Base-by-base conservation (phyloP, 2,888 invertebrate species). In the Diloba caeruleocephala region DNA sequence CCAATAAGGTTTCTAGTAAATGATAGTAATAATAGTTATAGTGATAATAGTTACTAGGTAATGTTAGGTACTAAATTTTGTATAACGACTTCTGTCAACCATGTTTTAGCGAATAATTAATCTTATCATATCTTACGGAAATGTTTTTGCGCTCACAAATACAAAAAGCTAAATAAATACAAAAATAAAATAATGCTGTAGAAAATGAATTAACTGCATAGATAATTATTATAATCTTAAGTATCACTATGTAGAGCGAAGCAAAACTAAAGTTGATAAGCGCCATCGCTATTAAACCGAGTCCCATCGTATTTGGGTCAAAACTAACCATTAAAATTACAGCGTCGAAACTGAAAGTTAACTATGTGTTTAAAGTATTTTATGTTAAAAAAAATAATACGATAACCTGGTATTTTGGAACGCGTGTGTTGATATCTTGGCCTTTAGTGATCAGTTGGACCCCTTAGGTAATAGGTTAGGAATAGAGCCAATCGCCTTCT, bases 271-370 rank as follows among this genome's bases (percentile, higher is more conserved):
- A 15, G n/a, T n/a, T 33, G 25, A 43, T 31, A 48, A 32, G 14
- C 41, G 12, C n/a, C n/a, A n/a, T n/a, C 12, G 23, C 41, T 31
- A 28, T 21, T 25, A 34, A 34, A 25, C 29, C 12, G 9, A 44
- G 19, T 21, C 10, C 21, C 10, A 44, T 14, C 7, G 34, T 31
- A 65, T 54, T 43, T 36, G 14, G 67, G 67, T 48, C 67, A 55
- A 3, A 48, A 17, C 36, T n/a, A 36, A 34, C 37, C 65, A 57
- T 61, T 29, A 49, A 49, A 46, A 44, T 29, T 7, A 33, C 33
- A 33, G 29, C 31, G 41, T 31, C 7, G 46, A 66, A 68, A 66
- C 54, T 31, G 34, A 52, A 56, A 70, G 62, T 55, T 32, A 60
- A 64, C 39, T 21, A 56, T 26, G n/a, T 26, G 21, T 43, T 48